phyloP scores from a whole-genome alignment of 2,888 invertebrate species.

The Cephus nigrinus region DNA sequence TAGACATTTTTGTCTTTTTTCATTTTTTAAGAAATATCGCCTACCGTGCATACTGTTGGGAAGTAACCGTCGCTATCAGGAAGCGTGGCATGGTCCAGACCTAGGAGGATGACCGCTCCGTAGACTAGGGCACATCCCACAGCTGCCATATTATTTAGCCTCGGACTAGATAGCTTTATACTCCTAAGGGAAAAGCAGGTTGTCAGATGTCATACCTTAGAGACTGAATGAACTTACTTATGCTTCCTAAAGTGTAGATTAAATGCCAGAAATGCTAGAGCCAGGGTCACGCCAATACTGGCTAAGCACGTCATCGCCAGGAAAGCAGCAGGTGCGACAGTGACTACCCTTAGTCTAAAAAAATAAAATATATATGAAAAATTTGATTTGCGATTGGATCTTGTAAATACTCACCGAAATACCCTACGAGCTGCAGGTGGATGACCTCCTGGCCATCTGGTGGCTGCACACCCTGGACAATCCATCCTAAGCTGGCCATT shows the following conservation, averaged over 20 bases:
- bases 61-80: constrained; percentile 77
- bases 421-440: constrained; percentile 86
- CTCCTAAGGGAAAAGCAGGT: constrained; percentile 70
- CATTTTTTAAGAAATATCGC: constrained; percentile 45
- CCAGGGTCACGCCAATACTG: constrained; percentile 79
- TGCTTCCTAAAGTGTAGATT: constrained; percentile 86
- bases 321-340: constrained; percentile 82
- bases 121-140: constrained; percentile 93
- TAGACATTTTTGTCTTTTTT: neutral
- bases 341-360: constrained; percentile 76
- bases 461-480: constrained; percentile 76
- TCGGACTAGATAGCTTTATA: constrained; percentile 92
- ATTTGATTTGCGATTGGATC: too few species aligned
- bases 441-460: constrained; percentile 81
- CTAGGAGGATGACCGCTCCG: constrained; percentile 85
- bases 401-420: constrained; percentile 61
- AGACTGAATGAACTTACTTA: constrained; percentile 71
- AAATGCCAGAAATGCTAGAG: constrained; percentile 82
- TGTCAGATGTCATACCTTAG: neutral
- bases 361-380: neutral
- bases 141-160: constrained; percentile 91
- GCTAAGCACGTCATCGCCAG: constrained; percentile 79
- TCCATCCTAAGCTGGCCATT: constrained; percentile 73
- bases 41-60: constrained; percentile 88
- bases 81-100: constrained; percentile 84